Evolutionary conservation across 2,797 vertebrate species (phyloP).

Genomic region (Xerus rutilus): DNA sequence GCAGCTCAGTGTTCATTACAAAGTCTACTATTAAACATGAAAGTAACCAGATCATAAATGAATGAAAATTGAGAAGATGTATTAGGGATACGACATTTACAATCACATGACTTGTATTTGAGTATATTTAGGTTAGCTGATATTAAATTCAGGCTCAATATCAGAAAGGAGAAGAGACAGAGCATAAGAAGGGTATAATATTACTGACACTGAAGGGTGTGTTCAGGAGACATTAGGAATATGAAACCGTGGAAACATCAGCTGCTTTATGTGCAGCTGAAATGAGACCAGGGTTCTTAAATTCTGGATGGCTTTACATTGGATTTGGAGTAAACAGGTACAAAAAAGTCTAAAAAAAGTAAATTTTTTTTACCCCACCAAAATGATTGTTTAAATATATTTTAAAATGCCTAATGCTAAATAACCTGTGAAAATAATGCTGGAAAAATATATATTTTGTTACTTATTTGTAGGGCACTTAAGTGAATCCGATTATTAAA

Average conservation of each 20-base stretch:
- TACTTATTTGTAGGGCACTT: not conserved
- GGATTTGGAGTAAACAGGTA: constrained; percentile 56
- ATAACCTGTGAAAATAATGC: constrained; percentile 23
- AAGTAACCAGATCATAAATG: constrained; percentile 8
- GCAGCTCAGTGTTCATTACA: not conserved
- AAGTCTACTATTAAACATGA: not conserved
- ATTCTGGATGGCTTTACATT: constrained; percentile 44
- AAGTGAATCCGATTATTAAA: not conserved
- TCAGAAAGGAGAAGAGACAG: not conserved
- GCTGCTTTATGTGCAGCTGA: constrained; percentile 18
- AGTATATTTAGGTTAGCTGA: constrained; percentile 60
- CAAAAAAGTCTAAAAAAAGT: constrained; percentile 9
- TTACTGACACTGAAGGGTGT: not conserved
- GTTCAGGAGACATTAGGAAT: constrained; percentile 53
- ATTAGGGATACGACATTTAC: constrained; percentile 32
- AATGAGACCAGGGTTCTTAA: constrained; percentile 53
- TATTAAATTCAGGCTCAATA: constrained; percentile 58
- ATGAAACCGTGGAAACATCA: constrained; percentile 62
- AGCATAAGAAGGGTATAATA: not conserved
- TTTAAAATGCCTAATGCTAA: constrained; percentile 48
- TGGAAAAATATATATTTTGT: constrained; percentile 5
- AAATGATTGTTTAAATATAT: not conserved
- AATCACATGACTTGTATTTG: constrained; percentile 23
- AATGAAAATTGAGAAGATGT: constrained; percentile 58
- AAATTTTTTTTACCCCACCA: not conserved